phyloP scores from a whole-genome alignment of 2,888 invertebrate species.

The Volucella bombylans region DNA sequence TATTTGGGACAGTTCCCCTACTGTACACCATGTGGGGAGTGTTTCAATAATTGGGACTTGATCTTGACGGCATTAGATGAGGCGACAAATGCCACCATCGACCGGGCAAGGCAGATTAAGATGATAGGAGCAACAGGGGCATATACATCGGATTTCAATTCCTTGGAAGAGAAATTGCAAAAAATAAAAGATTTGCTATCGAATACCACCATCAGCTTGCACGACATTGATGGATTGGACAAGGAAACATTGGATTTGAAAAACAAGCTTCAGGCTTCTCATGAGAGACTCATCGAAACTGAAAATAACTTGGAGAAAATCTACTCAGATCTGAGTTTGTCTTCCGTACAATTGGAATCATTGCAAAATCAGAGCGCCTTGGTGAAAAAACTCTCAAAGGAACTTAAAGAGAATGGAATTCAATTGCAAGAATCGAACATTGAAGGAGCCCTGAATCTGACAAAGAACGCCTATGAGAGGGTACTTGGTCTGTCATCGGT shows the following conservation, averaged over 20 bases:
- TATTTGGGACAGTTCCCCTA: constrained; percentile 94
- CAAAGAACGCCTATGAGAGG: constrained; percentile 89
- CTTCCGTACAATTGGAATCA: constrained; percentile 87
- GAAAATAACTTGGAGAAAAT: constrained; percentile 87
- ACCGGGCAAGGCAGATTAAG: constrained; percentile 95
- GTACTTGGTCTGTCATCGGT: constrained; percentile 84
- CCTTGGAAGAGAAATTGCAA: constrained; percentile 92
- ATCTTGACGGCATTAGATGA: constrained; percentile 89
- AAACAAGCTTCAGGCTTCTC: constrained; percentile 84
- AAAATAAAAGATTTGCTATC: constrained; percentile 91
- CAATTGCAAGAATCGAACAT: constrained; percentile 96
- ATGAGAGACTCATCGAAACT: constrained; percentile 86
- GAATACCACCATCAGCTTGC: constrained; percentile 89
- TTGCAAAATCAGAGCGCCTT: constrained; percentile 86
- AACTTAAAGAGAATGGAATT: constrained; percentile 93
- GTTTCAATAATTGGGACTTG: constrained; percentile 98
- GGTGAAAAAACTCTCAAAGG: constrained; percentile 87
- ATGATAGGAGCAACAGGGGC: constrained; percentile 97
- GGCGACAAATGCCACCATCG: constrained; percentile 91
- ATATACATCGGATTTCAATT: constrained; percentile 96
- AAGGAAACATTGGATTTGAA: constrained; percentile 85
- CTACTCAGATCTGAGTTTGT: constrained; percentile 88
- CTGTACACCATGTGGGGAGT: constrained; percentile 98
- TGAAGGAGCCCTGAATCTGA: constrained; percentile 96
- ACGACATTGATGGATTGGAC: constrained; percentile 86